These are phyloP conservation scores for Halictus rubicundus DNA, from an alignment of 1,140 invertebrate species.

Conservation along the genomic window DNA sequence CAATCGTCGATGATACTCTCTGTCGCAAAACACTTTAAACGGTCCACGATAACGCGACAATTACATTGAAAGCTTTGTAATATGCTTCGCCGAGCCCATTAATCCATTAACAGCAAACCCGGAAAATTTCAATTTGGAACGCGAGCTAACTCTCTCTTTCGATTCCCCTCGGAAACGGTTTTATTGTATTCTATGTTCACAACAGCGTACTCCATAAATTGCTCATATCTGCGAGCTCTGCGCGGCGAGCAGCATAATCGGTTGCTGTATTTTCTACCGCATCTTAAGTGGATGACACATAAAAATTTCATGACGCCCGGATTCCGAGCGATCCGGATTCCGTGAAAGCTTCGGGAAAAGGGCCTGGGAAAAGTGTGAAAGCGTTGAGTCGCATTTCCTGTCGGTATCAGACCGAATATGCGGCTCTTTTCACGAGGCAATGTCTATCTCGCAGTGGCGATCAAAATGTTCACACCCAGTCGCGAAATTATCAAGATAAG, in stretches of 20 bases:
- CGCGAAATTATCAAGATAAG: conserved; percentile 1
- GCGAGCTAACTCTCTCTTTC: neutral
- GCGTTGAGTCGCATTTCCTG: neutral
- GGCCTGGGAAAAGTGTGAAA: neutral
- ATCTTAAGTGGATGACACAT: neutral
- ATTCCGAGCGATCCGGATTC: neutral
- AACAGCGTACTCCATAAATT: conserved; percentile 12
- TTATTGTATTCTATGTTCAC: neutral
- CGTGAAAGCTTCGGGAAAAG: neutral
- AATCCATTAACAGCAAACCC: conserved; percentile 20
- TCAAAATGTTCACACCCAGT: neutral
- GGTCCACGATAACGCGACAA: neutral
- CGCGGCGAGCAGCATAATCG: neutral
- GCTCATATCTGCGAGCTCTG: neutral
- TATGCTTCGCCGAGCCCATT: neutral
- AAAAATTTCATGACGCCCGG: conserved; percentile 2
- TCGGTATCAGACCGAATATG: neutral
- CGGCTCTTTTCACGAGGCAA: neutral
- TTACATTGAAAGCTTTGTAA: conserved; percentile 6
- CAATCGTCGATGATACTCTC: too few relatives aligned
- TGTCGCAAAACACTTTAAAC: neutral
- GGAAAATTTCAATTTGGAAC: conserved; percentile 19
- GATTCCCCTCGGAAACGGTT: neutral
- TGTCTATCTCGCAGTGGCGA: neutral
- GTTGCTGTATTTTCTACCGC: neutral